These are phyloP conservation scores for Electrophaes corylata DNA, from an alignment of 2,888 invertebrate genomes.

Conservation along the genomic window DNA sequence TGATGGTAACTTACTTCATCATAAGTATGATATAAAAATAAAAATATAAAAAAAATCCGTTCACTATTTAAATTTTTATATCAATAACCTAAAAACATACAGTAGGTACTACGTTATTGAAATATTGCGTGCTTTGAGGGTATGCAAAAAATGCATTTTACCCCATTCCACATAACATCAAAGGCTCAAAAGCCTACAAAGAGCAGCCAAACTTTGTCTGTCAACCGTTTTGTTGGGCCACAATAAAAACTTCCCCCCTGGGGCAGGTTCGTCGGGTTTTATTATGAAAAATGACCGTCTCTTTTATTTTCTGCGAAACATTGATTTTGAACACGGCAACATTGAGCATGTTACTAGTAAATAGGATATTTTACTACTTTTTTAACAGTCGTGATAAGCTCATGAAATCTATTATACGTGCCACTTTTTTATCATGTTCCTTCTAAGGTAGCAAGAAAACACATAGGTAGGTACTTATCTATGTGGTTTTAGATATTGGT, in stretches of 20 bases:
- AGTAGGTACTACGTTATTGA: too few relatives aligned
- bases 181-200: slow-evolving; percentile 57
- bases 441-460: too few relatives aligned
- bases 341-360: neutral
- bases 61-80: too few relatives aligned
- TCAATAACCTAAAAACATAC: too few relatives aligned
- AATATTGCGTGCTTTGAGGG: neutral
- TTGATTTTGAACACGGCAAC: slow-evolving; percentile 50
- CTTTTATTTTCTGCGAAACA: slow-evolving; percentile 45
- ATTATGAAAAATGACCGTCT: slow-evolving; percentile 70
- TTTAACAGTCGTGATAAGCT: neutral
- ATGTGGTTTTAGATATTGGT: too few relatives aligned
- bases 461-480: too few relatives aligned
- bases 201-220: slow-evolving; percentile 68
- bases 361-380: neutral
- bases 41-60: too few relatives aligned
- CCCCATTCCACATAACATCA: slow-evolving; percentile 40
- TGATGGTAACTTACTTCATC: too few relatives aligned
- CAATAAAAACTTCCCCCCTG: slow-evolving; percentile 61
- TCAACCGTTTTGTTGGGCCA: slow-evolving; percentile 57
- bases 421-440: too few relatives aligned
- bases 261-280: slow-evolving; percentile 57
- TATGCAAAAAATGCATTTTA: slow-evolving; percentile 37
- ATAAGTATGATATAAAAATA: too few relatives aligned
- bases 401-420: too few relatives aligned